A percentile compares a stretch with the other conserved stretches of the same genome.
Evolutionary conservation across 2,113 vertebrate genomes (phyloP).

Genomic region (Prochilodus magdalenae): DNA sequence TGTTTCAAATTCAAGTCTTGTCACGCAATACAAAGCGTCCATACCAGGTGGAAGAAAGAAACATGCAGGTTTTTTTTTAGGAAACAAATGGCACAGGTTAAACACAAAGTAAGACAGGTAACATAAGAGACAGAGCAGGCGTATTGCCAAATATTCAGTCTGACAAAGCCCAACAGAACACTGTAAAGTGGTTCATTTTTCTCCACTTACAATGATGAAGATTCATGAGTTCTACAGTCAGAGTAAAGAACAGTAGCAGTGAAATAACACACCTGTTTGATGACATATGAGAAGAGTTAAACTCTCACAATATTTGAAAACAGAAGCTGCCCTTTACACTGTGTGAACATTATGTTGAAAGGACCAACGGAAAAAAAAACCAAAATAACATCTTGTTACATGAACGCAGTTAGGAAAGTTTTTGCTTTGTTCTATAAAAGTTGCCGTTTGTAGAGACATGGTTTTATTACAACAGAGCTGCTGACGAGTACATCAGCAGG

Average conservation of each 20-base stretch:
- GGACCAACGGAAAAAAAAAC: no score
- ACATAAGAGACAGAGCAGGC: background rate
- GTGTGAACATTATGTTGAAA: background rate
- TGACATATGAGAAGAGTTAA: background rate
- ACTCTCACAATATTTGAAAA: background rate
- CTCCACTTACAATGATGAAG: background rate
- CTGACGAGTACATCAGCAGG: no score
- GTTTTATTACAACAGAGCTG: background rate
- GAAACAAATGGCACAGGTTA: background rate
- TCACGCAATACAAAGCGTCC: background rate
- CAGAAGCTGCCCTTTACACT: background rate
- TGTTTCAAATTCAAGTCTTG: slow-evolving; percentile 5
- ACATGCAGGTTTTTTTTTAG: background rate
- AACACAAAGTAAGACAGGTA: background rate
- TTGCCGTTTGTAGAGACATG: background rate
- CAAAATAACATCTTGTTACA: background rate
- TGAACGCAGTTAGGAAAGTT: background rate
- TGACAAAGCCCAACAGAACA: background rate
- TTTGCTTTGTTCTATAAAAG: background rate
- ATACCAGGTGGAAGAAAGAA: background rate
- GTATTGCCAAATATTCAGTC: no score
- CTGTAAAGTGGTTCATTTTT: background rate
- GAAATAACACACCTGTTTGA: background rate
- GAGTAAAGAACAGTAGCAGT: background rate
- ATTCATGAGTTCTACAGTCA: background rate